Percentiles rank a stretch among this genome's conserved stretches.
Evolutionary conservation across 2,113 vertebrate genomes (phyloP).

Genomic region (Copsychus sechellarum): DNA sequence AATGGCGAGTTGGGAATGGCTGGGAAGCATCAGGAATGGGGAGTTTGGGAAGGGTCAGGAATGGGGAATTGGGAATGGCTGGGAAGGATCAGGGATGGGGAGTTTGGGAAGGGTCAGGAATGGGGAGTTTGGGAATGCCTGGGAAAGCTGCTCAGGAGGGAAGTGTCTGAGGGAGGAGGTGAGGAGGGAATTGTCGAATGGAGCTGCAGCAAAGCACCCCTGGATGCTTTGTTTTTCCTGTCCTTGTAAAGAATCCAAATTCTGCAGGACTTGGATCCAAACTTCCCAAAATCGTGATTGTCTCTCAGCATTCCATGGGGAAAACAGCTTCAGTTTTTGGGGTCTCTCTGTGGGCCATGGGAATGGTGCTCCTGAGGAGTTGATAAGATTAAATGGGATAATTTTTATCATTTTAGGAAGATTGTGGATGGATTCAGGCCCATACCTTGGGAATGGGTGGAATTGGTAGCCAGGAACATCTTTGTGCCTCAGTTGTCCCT

Average conservation of each 20-base stretch:
- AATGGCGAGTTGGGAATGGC: rapidly evolving
- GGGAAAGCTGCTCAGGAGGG: background rate
- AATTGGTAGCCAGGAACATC: rapidly evolving
- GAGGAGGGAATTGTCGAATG: background rate
- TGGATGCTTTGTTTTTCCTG: background rate
- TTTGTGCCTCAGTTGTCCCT: background rate
- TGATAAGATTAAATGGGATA: background rate
- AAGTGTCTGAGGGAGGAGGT: background rate
- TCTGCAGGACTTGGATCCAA: background rate
- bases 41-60: too few relatives aligned
- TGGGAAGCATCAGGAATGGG: too few relatives aligned
- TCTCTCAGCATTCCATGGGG: rapidly evolving
- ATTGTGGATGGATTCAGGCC: background rate
- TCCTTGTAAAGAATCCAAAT: background rate
- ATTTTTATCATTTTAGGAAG: background rate
- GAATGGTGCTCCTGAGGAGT: rapidly evolving
- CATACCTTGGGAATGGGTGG: background rate
- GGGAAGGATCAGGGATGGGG: too few relatives aligned
- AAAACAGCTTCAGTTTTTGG: background rate
- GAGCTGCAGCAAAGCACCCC: background rate
- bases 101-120: background rate
- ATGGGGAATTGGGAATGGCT: too few relatives aligned
- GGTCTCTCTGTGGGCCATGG: too few relatives aligned
- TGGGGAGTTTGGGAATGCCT: background rate
- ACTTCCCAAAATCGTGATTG: rapidly evolving